Evolutionary conservation across 2,888 invertebrate genomes (phyloP).

Genomic region (Drosophila mettleri): DNA sequence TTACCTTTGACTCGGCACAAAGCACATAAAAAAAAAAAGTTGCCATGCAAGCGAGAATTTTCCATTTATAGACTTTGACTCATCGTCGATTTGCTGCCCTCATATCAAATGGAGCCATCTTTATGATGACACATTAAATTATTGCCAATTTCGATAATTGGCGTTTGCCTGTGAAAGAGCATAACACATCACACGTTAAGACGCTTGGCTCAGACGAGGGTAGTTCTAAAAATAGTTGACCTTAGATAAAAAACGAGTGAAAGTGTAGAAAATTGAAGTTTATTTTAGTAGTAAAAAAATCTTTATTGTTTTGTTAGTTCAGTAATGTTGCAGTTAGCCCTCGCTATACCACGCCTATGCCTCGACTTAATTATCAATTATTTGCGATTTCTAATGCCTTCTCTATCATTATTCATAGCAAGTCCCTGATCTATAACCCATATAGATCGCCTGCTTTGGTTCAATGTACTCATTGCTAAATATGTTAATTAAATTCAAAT

Average conservation of each 20-base stretch:
- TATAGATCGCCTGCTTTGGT: slow-evolving; percentile 23
- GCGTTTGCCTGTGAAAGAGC: slow-evolving; percentile 37
- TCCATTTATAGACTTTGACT: slow-evolving; percentile 29
- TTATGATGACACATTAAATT: slow-evolving; percentile 51
- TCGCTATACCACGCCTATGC: neutral
- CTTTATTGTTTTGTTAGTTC: no score
- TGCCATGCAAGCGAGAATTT: slow-evolving; percentile 21
- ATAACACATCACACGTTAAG: slow-evolving; percentile 26
- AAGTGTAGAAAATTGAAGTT: neutral
- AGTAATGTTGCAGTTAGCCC: neutral
- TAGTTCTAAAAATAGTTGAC: neutral
- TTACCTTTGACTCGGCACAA: slow-evolving; percentile 24
- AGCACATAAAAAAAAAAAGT: slow-evolving; percentile 9
- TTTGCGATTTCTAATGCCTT: slow-evolving; percentile 1
- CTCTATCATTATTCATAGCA: slow-evolving; percentile 2
- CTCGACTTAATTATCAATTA: slow-evolving; percentile 22
- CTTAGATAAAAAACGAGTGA: neutral
- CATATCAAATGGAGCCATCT: slow-evolving; percentile 38
- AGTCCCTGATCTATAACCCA: slow-evolving; percentile 40
- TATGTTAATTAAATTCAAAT: slow-evolving; percentile 43
- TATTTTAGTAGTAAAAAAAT: neutral
- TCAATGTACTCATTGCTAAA: slow-evolving; percentile 35
- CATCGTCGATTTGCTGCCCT: slow-evolving; percentile 16
- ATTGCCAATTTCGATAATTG: slow-evolving; percentile 48
- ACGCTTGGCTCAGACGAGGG: neutral